Base-by-base conservation (phyloP, 2,113 vertebrate species). In the Axis porcinus region DNA sequence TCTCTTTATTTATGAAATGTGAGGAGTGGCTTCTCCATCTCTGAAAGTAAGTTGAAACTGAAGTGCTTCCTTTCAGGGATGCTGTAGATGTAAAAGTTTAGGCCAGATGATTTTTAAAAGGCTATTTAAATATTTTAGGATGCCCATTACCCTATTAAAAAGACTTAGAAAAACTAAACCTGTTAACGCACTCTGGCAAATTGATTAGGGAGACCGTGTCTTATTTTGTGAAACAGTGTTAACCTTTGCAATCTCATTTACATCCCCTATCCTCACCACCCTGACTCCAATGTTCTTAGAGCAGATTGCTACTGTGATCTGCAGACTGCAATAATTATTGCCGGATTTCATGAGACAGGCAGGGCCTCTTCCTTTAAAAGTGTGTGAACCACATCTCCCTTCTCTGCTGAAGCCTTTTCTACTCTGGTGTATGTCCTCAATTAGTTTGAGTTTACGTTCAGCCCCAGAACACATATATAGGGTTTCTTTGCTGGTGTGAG, bases 371-470 rank as follows among this genome's bases (percentile, higher is more conserved):
- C 36, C 43, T 58, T 25, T 43, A 88, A 55, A 94, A 40, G 3
- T 43, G 5, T 91, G 47, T 88, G 79, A 54, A 36, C 43, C 64
- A 7, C 7, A 58, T 0, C 33, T 43, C 11, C 36, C 13, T 3
- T 25, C 40, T 62, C 9, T 57, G 6, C 82, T 36, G 47, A 82
- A 83, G 50, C 82, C 45, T n/a, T 19, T 74, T 86, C n/a, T 89
- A 17, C 30, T 88, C 50, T 83, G 27, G 2, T 50, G 13, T 57
- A 7, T 79, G 19, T 96, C 91, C 78, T 92, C 33, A 89, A 7
- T 60, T 47, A 89, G 54, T 36, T 90, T 95, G n/a, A 25, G 25
- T 93, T 97, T 92, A 33, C 88, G 76, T 89, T 95, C 79, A 89
- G 30, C 27, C 50, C 43, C 40, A 55, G 25, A 86, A 47, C 85